phyloP scores from a whole-genome alignment of 2,797 vertebrate genomes.

The Emydoidea blandingii region DNA sequence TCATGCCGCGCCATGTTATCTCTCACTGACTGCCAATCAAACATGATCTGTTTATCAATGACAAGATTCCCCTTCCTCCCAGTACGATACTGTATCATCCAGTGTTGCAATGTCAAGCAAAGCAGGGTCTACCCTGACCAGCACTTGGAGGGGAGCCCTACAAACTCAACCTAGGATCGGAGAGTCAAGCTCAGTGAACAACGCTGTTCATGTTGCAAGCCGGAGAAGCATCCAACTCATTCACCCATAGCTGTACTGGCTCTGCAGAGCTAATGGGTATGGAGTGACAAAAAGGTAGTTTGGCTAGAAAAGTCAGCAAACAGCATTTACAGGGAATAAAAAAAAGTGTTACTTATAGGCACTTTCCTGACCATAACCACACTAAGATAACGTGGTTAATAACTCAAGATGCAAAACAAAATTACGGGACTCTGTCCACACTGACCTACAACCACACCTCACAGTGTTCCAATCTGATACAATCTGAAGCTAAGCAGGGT shows the following conservation, averaged over 20 bases:
- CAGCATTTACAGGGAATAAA: not conserved
- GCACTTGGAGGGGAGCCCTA: not conserved
- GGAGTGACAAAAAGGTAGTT: not conserved
- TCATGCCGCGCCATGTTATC: not conserved
- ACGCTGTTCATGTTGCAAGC: not conserved
- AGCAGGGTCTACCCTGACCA: not conserved
- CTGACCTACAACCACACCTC: not conserved
- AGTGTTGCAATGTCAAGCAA: not conserved
- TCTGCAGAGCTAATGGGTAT: not conserved
- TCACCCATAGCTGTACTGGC: slow-evolving; percentile 6
- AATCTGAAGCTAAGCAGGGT: not conserved
- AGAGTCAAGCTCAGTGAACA: not conserved
- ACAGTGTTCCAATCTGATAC: not conserved
- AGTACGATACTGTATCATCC: not conserved
- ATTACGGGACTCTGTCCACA: not conserved
- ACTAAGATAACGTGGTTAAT: not conserved
- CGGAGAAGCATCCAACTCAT: not conserved
- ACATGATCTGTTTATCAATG: not conserved
- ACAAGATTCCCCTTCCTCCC: not conserved
- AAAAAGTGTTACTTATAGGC: not conserved
- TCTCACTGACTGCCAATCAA: not conserved
- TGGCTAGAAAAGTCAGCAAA: slow-evolving; percentile 17
- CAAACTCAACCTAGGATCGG: not conserved
- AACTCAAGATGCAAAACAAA: not conserved
- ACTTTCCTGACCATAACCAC: not conserved